Base-by-base conservation (phyloP, 2,888 invertebrate species). In the Sussaba pulchella region DNA sequence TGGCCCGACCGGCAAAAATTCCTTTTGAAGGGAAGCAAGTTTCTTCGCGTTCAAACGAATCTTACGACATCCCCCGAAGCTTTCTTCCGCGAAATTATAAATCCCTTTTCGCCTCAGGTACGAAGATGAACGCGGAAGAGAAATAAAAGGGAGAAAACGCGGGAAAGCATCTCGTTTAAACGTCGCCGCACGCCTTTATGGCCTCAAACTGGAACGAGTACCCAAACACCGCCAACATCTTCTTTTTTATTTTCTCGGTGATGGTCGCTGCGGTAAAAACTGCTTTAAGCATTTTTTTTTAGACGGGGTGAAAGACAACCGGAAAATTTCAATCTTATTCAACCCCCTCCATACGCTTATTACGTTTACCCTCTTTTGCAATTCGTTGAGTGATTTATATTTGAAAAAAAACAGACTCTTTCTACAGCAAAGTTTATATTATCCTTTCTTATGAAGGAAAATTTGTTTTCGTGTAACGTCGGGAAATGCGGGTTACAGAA, bases 71-170 rank as follows among this genome's bases (percentile, higher is more conserved):
- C 19, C 36, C 36, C 14, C 24, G 50, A 36, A 14, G 21, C 50
- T 52, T 39, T 52, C 19, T 21, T 50, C n/a, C 12, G 39, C 67
- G 24, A 54, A 67, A 67, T 67, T 67, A 67, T 67, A 67, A n/a
- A 67, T 36, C 52, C 24, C 21, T 8, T 52, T 52, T 26, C 21
- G 14, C 21, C 31, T 2, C 6, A 31, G 6, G 31, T 10, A 19
- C 45, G 45, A 41, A 50, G 67, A n/a, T 14, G 39, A 66, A 31
- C 26, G 52, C 63, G 2, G 14, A 9, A 52, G 47, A 47, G n/a
- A n/a, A n/a, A 47, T 36, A 14, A 39, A 39, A 39, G 52, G 24
- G 52, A 52, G 52, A 19, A 21, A 52, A 39, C 31, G 21, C 4
- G 39, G 10, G 19, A 9, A 21, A 24, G 52, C n/a, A 21, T 19